These are phyloP conservation scores for Pantherophis guttatus DNA, from an alignment of 2,113 vertebrate genomes.

Conservation along the genomic window DNA sequence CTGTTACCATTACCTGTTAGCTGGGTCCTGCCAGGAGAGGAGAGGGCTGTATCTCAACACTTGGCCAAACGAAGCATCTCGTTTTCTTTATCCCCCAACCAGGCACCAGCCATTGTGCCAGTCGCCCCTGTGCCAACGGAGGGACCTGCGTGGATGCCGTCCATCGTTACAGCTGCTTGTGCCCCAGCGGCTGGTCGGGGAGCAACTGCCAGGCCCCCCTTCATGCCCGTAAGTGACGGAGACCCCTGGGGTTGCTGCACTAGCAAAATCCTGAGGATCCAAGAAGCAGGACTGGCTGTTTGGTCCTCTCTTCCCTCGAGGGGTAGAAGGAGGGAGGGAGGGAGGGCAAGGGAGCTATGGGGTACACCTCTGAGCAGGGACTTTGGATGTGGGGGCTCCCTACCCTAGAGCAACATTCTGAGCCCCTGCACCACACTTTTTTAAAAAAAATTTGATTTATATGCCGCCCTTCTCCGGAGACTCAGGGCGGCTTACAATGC, in stretches of 20 bases:
- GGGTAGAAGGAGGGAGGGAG: rapidly evolving
- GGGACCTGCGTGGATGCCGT: slow-evolving; percentile 79
- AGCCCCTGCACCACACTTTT: no score
- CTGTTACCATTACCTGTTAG: no score
- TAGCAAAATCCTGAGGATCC: no score
- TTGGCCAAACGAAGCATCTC: not conserved
- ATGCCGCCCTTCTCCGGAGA: no score
- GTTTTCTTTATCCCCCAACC: slow-evolving; percentile 5
- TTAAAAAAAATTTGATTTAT: no score
- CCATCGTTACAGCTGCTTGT: slow-evolving; percentile 77
- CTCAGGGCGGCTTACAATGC: no score
- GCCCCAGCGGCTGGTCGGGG: slow-evolving; percentile 79
- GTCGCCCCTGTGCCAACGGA: slow-evolving; percentile 76
- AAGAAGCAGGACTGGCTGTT: not conserved
- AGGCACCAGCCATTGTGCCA: slow-evolving; percentile 80
- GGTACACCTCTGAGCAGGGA: not conserved
- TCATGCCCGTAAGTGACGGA: slow-evolving; percentile 71
- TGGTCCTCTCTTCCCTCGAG: no score
- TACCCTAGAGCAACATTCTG: not conserved
- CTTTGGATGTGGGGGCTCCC: not conserved
- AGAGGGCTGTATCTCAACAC: no score
- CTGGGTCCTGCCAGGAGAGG: not conserved
- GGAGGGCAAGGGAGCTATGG: not conserved
- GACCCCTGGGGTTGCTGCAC: not conserved
- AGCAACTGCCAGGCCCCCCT: slow-evolving; percentile 74